Evolutionary conservation across 2,888 invertebrate genomes (phyloP).

Genomic region (Amblyjoppa fuscipennis): DNA sequence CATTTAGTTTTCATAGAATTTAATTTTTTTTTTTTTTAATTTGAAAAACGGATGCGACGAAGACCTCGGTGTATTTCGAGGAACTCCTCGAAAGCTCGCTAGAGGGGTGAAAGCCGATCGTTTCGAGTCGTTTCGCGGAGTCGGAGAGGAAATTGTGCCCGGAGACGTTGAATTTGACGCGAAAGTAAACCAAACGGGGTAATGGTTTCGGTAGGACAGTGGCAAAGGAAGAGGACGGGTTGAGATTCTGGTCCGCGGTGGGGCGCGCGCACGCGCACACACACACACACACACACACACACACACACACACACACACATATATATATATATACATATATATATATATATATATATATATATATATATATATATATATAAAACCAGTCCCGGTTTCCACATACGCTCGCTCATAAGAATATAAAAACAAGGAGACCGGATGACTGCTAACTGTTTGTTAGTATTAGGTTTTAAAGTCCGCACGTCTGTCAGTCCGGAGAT

Average conservation of each 20-base stretch:
- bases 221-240: not conserved
- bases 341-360: too few species aligned
- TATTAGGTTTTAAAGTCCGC: constrained; percentile 85
- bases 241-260: constrained; percentile 27
- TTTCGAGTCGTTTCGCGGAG: constrained; percentile 14
- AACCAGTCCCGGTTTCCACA: constrained; percentile 55
- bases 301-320: too few species aligned
- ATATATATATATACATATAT: too few species aligned
- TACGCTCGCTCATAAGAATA: constrained; percentile 80
- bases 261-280: not conserved
- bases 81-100: not conserved
- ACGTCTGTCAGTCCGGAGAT: constrained; percentile 85
- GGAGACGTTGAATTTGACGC: constrained; percentile 49
- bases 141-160: constrained; percentile 50
- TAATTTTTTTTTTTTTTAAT: not conserved
- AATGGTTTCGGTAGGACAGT: constrained; percentile 49
- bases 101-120: not conserved
- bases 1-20: too few species aligned
- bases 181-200: constrained; percentile 57
- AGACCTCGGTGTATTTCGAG: not conserved
- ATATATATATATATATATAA: not conserved
- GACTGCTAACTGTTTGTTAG: constrained; percentile 85
- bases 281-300: too few species aligned
- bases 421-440: constrained; percentile 85
- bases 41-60: not conserved